phyloP scores from a whole-genome alignment of 2,113 vertebrate genomes.

The Chlorodrepanis virens region DNA sequence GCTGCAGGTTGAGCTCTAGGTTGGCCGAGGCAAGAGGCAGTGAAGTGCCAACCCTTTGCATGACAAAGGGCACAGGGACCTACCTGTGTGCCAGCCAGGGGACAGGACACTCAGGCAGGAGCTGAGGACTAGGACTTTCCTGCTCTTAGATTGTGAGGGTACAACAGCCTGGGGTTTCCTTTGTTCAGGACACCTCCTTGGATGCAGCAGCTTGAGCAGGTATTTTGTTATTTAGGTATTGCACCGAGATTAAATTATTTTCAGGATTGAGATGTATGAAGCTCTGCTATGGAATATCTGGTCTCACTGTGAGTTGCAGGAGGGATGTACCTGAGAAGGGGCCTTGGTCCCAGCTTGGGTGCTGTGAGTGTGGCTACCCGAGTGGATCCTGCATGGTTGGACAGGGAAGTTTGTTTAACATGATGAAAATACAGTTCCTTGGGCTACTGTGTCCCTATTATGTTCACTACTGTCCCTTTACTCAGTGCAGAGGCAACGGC shows the following conservation, averaged over 20 bases:
- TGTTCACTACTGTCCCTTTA: background rate
- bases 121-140: fast-evolving
- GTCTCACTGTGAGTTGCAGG: background rate
- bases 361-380: no score
- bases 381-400: background rate
- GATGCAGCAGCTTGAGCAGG: fast-evolving
- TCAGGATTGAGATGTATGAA: background rate
- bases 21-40: background rate
- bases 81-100: background rate
- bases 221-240: background rate
- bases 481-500: background rate
- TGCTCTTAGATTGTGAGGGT: fast-evolving
- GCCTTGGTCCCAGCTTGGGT: fast-evolving
- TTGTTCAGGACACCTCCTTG: background rate
- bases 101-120: background rate
- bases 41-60: fast-evolving
- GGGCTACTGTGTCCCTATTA: background rate
- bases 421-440: background rate
- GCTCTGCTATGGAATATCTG: background rate
- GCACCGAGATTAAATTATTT: background rate
- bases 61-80: no score
- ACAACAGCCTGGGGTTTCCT: background rate
- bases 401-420: background rate
- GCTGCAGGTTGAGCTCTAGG: fast-evolving
- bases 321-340: background rate